Evolutionary conservation across 2,113 vertebrate species (phyloP).

Genomic region (Chauna torquata): DNA sequence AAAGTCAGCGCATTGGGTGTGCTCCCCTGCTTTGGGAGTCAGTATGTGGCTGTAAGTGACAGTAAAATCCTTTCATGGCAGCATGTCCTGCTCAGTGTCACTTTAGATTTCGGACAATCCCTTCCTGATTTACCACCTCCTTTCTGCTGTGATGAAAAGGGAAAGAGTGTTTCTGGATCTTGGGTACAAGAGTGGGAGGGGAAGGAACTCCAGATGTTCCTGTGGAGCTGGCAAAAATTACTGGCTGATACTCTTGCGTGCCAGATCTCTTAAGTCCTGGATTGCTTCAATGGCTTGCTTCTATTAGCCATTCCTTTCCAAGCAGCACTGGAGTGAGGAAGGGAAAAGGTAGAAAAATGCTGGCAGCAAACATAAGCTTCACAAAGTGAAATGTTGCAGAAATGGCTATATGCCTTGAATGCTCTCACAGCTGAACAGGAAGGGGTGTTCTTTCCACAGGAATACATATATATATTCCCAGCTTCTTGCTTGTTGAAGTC

Average conservation of each 20-base stretch:
- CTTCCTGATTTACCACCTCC: background rate
- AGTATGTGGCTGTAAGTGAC: background rate
- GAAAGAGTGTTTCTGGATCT: background rate
- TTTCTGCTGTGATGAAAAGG: background rate
- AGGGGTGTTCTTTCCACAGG: background rate
- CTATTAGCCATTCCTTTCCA: background rate
- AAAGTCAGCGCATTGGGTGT: background rate
- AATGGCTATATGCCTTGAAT: background rate
- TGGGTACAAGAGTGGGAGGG: background rate
- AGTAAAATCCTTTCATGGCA: background rate
- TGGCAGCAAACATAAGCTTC: background rate
- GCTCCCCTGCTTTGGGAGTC: background rate
- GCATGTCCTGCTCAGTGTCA: background rate
- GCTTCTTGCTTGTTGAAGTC: background rate
- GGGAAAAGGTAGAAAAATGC: background rate
- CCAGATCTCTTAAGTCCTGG: background rate
- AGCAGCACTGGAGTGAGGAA: background rate
- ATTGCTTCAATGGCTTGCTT: background rate
- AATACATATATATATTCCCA: too few species aligned
- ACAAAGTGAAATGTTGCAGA: background rate
- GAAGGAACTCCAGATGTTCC: background rate
- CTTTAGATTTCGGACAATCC: background rate
- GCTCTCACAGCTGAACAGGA: background rate
- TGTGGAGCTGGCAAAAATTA: background rate
- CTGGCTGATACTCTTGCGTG: background rate